Percentiles rank a stretch among this genome's conserved stretches.
phyloP scores from a whole-genome alignment of 2,797 vertebrate genomes.

The Gambelia wislizenii region DNA sequence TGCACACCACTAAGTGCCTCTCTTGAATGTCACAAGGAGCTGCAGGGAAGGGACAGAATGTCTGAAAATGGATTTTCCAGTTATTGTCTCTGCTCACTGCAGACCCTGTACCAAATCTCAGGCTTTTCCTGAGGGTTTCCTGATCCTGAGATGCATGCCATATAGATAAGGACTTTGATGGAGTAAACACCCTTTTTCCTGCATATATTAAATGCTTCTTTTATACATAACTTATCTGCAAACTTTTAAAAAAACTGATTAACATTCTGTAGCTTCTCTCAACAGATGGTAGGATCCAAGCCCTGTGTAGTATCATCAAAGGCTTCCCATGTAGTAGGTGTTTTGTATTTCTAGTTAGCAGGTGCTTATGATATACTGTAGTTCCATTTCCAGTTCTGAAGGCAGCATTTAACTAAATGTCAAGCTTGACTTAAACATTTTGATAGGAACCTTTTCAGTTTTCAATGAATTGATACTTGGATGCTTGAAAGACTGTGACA shows the following conservation, averaged over 20 bases:
- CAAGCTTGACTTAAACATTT: slow-evolving; percentile 33
- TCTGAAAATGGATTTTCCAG: neutral
- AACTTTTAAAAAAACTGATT: neutral
- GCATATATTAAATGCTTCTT: neutral
- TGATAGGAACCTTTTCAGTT: slow-evolving; percentile 28
- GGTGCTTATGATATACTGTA: neutral
- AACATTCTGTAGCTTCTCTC: neutral
- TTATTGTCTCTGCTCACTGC: no score
- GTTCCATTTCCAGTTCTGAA: neutral
- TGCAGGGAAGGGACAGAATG: neutral
- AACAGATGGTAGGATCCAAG: slow-evolving; percentile 6
- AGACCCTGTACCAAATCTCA: neutral
- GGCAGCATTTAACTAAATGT: neutral
- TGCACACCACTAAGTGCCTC: neutral
- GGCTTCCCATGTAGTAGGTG: slow-evolving; percentile 4
- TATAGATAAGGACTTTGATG: neutral
- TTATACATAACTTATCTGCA: neutral
- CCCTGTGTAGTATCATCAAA: neutral
- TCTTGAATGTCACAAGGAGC: neutral
- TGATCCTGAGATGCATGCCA: neutral
- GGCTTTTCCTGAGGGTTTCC: neutral
- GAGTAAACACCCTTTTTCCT: neutral
- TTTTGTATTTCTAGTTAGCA: neutral
- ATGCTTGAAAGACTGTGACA: slow-evolving; percentile 20
- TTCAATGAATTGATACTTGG: slow-evolving; percentile 24